These are phyloP conservation scores for Enteromius fasciolatus DNA, from an alignment of 2,797 vertebrate species.

Conservation along the genomic window DNA sequence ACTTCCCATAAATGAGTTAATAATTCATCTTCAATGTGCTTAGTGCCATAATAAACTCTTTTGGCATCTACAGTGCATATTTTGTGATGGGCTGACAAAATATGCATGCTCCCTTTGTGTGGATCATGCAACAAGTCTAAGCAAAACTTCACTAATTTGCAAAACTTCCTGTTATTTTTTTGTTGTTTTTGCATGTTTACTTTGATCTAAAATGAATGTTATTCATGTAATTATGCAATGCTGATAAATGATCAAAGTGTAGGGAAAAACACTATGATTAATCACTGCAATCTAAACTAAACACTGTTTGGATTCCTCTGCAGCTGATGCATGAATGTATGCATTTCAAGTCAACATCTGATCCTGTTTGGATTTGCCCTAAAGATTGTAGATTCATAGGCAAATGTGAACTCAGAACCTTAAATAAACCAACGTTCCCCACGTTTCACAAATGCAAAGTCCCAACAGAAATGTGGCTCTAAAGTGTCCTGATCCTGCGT, in stretches of 20 bases:
- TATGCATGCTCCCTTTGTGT: not conserved
- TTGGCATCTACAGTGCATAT: not conserved
- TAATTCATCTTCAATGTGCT: not conserved
- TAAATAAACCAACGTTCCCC: not conserved
- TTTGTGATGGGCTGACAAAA: not conserved
- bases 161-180: not conserved
- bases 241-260: not conserved
- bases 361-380: slow-evolving; percentile 23
- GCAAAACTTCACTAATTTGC: not conserved
- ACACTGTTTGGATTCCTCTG: slow-evolving; percentile 17
- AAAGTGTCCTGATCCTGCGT: not conserved
- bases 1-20: not conserved
- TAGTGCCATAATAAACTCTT: not conserved
- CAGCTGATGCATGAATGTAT: not conserved
- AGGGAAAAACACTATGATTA: not conserved
- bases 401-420: not conserved
- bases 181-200: not conserved
- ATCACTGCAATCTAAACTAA: slow-evolving; percentile 19
- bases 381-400: not conserved
- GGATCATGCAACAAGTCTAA: not conserved
- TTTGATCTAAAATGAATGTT: not conserved
- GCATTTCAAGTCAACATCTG: not conserved
- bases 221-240: not conserved
- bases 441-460: not conserved
- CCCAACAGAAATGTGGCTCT: not conserved